These are phyloP conservation scores for Crocidura indochinensis DNA, from an alignment of 2,797 vertebrate genomes.

Conservation along the genomic window DNA sequence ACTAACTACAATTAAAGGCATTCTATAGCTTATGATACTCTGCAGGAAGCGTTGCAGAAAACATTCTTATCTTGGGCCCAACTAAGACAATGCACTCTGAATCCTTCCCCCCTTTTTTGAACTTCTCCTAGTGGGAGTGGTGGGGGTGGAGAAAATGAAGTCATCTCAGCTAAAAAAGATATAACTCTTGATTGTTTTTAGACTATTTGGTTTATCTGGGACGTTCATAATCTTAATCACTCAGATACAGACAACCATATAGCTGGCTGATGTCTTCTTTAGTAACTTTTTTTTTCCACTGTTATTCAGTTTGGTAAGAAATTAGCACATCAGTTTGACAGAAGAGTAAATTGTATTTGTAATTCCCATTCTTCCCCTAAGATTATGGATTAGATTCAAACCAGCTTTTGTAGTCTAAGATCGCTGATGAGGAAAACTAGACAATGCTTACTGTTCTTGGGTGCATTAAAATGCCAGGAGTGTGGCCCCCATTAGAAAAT, in stretches of 20 bases:
- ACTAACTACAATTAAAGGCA: too few relatives aligned
- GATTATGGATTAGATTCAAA: not conserved
- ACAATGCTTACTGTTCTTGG: not conserved
- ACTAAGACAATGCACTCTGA: too few relatives aligned
- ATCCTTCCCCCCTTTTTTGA: too few relatives aligned
- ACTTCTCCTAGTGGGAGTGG: too few relatives aligned
- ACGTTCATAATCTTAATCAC: not conserved
- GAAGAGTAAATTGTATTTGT: not conserved
- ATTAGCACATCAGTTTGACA: not conserved
- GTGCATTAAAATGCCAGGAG: not conserved
- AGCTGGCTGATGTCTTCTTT: not conserved
- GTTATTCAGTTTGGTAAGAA: constrained; percentile 35
- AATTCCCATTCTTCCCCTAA: not conserved
- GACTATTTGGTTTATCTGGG: not conserved
- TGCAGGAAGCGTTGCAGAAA: too few relatives aligned
- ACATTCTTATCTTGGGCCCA: too few relatives aligned
- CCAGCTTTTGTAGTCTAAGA: not conserved
- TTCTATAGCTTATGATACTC: too few relatives aligned
- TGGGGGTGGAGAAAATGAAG: too few relatives aligned
- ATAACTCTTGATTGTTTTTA: not conserved
- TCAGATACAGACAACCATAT: not conserved
- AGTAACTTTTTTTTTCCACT: not conserved
- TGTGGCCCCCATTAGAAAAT: not conserved
- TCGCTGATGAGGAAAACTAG: not conserved
- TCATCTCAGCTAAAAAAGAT: constrained; percentile 1